A percentile compares a stretch with the other conserved stretches of the same genome.
Evolutionary conservation across 2,797 vertebrate genomes (phyloP).

Genomic region (Spinibarbus caldwelli): DNA sequence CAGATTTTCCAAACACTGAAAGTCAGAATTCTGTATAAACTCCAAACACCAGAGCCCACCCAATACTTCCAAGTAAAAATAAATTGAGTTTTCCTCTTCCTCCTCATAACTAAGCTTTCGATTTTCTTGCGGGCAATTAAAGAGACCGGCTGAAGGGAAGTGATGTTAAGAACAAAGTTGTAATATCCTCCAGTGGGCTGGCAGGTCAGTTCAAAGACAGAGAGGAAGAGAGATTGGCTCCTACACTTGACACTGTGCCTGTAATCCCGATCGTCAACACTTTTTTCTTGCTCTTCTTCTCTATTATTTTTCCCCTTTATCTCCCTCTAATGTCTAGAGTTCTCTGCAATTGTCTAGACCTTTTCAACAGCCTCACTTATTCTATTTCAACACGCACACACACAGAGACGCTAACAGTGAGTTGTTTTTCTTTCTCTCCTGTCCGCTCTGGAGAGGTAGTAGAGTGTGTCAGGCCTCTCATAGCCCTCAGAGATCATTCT

Average conservation of each 20-base stretch:
- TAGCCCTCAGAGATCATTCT: slow-evolving; percentile 64
- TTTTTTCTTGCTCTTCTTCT: slow-evolving; percentile 16
- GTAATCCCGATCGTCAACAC: slow-evolving; percentile 36
- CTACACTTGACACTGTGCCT: slow-evolving; percentile 23
- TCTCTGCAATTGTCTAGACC: slow-evolving; percentile 48
- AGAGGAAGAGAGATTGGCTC: slow-evolving; percentile 29
- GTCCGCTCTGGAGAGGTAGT: slow-evolving; percentile 56
- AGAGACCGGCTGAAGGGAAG: slow-evolving; percentile 12
- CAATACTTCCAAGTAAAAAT: slow-evolving; percentile 3
- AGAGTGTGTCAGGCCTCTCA: slow-evolving; percentile 61
- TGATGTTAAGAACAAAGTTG: slow-evolving; percentile 33
- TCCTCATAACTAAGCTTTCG: slow-evolving; percentile 22
- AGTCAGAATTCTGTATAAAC: background rate
- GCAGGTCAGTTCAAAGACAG: slow-evolving; percentile 36
- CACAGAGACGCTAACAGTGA: slow-evolving; percentile 24
- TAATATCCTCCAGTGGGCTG: slow-evolving; percentile 5
- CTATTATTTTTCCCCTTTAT: slow-evolving; percentile 35
- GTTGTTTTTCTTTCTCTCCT: slow-evolving; percentile 52
- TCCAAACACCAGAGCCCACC: slow-evolving; percentile 28
- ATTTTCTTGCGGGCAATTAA: slow-evolving; percentile 12
- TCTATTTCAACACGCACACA: slow-evolving; percentile 42
- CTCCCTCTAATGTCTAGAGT: slow-evolving; percentile 47
- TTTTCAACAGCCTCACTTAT: slow-evolving; percentile 49
- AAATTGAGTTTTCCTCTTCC: slow-evolving; percentile 14
- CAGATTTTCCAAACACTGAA: background rate